Conservation (phyloP, 1,140 invertebrate species). For the Manduca sexta region DNA sequence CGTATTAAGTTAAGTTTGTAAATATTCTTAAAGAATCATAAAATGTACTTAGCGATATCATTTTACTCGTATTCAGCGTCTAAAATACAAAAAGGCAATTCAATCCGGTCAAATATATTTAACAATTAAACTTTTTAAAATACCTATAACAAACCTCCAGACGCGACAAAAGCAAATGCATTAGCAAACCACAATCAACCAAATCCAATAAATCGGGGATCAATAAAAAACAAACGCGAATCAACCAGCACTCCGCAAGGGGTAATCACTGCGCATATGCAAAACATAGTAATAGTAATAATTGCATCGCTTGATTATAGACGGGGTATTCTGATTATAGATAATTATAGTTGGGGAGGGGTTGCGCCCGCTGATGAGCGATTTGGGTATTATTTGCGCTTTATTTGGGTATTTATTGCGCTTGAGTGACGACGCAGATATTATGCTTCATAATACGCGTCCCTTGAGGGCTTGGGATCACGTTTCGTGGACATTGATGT, state of each 20-base stretch:
- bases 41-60: neutral
- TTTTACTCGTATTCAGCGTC: no score
- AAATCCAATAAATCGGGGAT: neutral
- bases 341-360: conserved; percentile 67
- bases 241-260: conserved; percentile 23
- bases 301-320: conserved; percentile 49
- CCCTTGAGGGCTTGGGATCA: conserved; percentile 40
- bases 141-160: no score
- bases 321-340: conserved; percentile 61
- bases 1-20: neutral
- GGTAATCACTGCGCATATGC: conserved; percentile 27
- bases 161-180: no score
- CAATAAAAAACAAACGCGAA: conserved; percentile 17
- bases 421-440: conserved; percentile 72
- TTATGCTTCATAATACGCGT: conserved; percentile 57
- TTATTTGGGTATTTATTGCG: conserved; percentile 75
- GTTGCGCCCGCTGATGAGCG: conserved; percentile 64
- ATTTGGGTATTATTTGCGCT: conserved; percentile 75
- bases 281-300: conserved; percentile 52
- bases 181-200: no score
- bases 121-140: no score
- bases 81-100: no score
- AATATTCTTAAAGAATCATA: no score
- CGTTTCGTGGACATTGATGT: conserved; percentile 32
- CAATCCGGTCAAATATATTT: no score